Base-by-base conservation (phyloP, 92 coral and sea anemone species). In the Phenganax subtilis region DNA sequence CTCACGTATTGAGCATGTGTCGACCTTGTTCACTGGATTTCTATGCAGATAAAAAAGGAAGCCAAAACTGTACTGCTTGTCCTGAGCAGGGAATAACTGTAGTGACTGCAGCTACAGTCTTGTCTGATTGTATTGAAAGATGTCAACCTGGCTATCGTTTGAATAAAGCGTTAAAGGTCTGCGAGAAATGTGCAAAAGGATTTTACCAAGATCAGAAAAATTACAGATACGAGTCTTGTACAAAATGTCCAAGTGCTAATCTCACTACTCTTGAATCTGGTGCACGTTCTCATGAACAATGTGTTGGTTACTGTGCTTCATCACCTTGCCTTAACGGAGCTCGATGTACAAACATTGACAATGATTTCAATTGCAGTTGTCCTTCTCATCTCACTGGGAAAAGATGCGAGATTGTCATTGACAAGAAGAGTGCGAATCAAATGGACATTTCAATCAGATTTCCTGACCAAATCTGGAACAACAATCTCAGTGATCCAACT, bases 311-410 rank as follows among this genome's bases (percentile, higher is more conserved):
- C 57, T 86, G 89, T 57, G 84, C 81, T 11, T 81, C 56, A 0
- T 81, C 51, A 5, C 89, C 86, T 52, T 86, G 89, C 66, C 72
- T 75, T 57, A 86, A 86, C 70, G 89, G 89, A 51, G 89, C 83
- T 11, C 57, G 60, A 66, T 86, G 89, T 66, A 31, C 55, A 9
- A 70, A 86, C 78, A 69, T 81, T 56, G 75, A 67, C 54, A 60
- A 60, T 12, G 86, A 76, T 11, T 86, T 81, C 56, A 76, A 56
- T 63, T 86, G 89, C 71, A 67, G 83, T 52, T 86, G 89, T 69
- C 57, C 84, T 12, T 28, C 69, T 16, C 47, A 62, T 64, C 80
- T 86, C 20, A 52, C 51, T 14, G 89, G 89, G 12, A 69, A 56
- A 20, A 59, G 28, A 64, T 86, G 89, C 61, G 65, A 86, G 75